Percentiles rank a stretch among this genome's conserved stretches.
Conservation (phyloP, 2,888 invertebrate genomes). For the Apotomis turbidana region DNA sequence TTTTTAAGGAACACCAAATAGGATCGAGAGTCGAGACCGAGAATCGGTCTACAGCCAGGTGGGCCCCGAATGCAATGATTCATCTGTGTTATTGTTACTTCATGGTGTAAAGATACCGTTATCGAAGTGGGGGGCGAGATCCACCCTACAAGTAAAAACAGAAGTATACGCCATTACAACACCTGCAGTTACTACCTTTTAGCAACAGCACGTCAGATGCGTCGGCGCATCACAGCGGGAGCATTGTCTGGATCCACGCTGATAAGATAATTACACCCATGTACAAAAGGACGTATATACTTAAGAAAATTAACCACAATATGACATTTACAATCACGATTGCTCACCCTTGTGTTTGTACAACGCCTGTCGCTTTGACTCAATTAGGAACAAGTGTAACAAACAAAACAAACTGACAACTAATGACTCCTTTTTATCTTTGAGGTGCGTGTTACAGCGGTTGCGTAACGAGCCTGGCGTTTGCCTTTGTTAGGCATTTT, state of each 20-base stretch:
- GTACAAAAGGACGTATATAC: neutral
- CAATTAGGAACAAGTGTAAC: conserved; percentile 37
- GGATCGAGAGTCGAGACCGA: too few relatives aligned
- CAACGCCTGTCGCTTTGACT: conserved; percentile 41
- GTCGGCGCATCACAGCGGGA: conserved; percentile 58
- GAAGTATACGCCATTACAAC: neutral
- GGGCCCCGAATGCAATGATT: neutral
- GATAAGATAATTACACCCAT: conserved; percentile 64
- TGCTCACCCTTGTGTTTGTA: conserved; percentile 51
- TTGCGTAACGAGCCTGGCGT: conserved; percentile 18
- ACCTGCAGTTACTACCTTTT: neutral
- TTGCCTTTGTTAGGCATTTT: conserved; percentile 15
- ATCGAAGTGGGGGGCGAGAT: conserved; percentile 7
- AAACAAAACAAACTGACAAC: conserved; percentile 27
- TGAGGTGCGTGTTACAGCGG: conserved; percentile 24
- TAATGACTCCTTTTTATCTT: conserved; percentile 37
- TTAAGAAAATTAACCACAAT: neutral
- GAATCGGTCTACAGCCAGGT: neutral
- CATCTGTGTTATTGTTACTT: conserved; percentile 47
- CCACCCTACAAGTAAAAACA: neutral
- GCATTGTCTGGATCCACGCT: conserved; percentile 58
- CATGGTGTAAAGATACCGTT: conserved; percentile 46
- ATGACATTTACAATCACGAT: conserved; percentile 19
- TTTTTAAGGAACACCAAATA: too few relatives aligned
- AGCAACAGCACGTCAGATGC: conserved; percentile 46